Evolutionary conservation across 2,797 vertebrate genomes (phyloP), one percentile per base, ranked within the genome.

Genomic region (Mastacembelus armatus): DNA sequence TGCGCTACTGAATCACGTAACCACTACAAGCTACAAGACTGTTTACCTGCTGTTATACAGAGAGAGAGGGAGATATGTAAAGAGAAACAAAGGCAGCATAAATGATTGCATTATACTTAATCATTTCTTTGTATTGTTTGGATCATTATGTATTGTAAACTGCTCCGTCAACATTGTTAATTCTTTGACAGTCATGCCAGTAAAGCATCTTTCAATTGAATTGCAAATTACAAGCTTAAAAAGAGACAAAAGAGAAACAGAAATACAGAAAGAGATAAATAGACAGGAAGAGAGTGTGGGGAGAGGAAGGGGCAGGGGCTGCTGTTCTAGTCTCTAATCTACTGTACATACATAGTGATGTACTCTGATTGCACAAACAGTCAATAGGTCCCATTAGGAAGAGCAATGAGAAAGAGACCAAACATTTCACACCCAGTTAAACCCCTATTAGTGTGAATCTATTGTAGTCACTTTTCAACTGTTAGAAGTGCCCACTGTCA

Each of bases 41-140:
- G 91, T 95, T 95, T 94, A 94, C 94, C 94, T 95, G 93, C 88
- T 80, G 85, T 74, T 82, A 42, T 59, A 78, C 40, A 56, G 52
- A 44, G 60, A 38, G 73, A 50, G 69, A 30, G 57, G 45, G 50
- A 60, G 75, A 69, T 52, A 47, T 44, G 77, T 77, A 71, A 71
- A 83, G 84, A 75, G 80, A 88, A 80, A 89, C 84, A 85, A 85
- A 87, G 85, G 84, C 81, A 49, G 78, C 85, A 80, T 85, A 85
- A 88, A 85, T 86, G 78, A 88, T 77, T 67, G 68, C 74, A 43
- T 89, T 86, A 81, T 73, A 85, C 80, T 87, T 85, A 88, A 91
- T 91, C 84, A 90, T 90, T 84, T 84, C 87, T 85, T 84, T 87
- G 87, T 84, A 74, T 84, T 87, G 88, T 88, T 88, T 83, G 80